Evolutionary conservation across 2,797 vertebrate species (phyloP), one percentile per base, ranked within the genome.

Genomic region (Hypotaenidia okinawae): DNA sequence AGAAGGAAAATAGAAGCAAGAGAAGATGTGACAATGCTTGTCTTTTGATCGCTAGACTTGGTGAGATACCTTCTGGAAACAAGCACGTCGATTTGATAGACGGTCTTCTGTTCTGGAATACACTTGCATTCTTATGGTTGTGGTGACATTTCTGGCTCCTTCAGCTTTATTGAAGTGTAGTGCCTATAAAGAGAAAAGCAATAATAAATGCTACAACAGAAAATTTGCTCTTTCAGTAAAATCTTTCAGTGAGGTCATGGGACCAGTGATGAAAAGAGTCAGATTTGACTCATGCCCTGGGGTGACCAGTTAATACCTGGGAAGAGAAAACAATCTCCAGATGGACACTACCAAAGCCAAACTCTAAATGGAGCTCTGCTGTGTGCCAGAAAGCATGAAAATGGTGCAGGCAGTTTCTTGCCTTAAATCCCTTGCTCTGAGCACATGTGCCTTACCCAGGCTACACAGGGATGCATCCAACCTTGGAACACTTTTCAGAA

Each of bases 31-130:
- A 78, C 41, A 4, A 3, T 73, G 68, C 6, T 51, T 66, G 13
- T 24, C 43, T n/a, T 10, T 52, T 35, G 68, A 30, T 49, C 47
- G 33, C 24, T 57, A n/a, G 47, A 16, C 51, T 89, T 52, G 58
- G 11, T 66, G 32, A 76, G 10, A 64, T 97, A 98, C 98, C 97
- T 98, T 97, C 76, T 96, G 95, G 87, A 97, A 94, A n/a, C 79
- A 84, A 28, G 97, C 96, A n/a, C 39, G 90, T 21, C 5, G 57
- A n/a, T 59, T 93, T 32, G 82, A 87, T 80, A 97, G 89, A 35
- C 11, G 35, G 6, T 97, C 89, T 62, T 98, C 97, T 2, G 22
- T 95, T 85, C 93, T 96, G 45, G 95, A 67, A 81, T 86, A 97
- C 8, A 92, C 68, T 3, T 52, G 51, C 22, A 94, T 96, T 64